Percentiles rank a stretch among this genome's conserved stretches.
phyloP scores from a whole-genome alignment of 2,888 invertebrate genomes.

The Hoplodrina blanda region DNA sequence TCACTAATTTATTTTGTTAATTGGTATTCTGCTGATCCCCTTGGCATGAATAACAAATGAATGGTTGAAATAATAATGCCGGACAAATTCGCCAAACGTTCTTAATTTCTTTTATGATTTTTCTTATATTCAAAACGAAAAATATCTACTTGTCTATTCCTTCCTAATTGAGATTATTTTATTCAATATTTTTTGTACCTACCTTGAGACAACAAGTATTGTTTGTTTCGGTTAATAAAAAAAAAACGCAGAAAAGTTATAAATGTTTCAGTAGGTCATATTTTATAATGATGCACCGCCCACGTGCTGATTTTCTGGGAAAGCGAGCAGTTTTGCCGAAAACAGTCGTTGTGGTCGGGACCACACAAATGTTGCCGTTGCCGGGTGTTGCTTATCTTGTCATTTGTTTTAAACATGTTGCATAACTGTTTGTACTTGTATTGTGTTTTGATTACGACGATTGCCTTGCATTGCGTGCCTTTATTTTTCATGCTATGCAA shows the following conservation, averaged over 20 bases:
- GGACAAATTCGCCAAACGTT: too few relatives aligned
- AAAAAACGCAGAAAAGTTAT: slow-evolving; percentile 21
- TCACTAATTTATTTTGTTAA: too few relatives aligned
- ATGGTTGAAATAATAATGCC: too few relatives aligned
- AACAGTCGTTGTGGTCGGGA: slow-evolving; percentile 58
- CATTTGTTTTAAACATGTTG: slow-evolving; percentile 47
- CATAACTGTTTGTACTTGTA: slow-evolving; percentile 7
- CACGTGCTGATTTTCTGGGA: slow-evolving; percentile 59
- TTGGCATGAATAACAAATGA: too few relatives aligned
- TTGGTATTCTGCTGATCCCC: too few relatives aligned
- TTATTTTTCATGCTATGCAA: neutral
- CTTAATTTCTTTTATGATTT: too few relatives aligned
- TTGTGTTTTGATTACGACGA: neutral
- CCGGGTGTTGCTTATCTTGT: slow-evolving; percentile 64
- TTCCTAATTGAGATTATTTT: too few relatives aligned
- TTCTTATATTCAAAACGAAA: too few relatives aligned
- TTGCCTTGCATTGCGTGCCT: neutral
- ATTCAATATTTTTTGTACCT: too few relatives aligned
- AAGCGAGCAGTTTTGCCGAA: slow-evolving; percentile 49
- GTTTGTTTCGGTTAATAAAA: neutral
- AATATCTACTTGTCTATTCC: too few relatives aligned
- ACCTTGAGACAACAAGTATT: too few relatives aligned
- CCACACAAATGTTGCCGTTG: slow-evolving; percentile 71
- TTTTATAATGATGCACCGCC: slow-evolving; percentile 37
- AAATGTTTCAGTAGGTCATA: slow-evolving; percentile 49